Evolutionary conservation across 2,113 vertebrate genomes (phyloP).

Genomic region (Zootoca vivipara): DNA sequence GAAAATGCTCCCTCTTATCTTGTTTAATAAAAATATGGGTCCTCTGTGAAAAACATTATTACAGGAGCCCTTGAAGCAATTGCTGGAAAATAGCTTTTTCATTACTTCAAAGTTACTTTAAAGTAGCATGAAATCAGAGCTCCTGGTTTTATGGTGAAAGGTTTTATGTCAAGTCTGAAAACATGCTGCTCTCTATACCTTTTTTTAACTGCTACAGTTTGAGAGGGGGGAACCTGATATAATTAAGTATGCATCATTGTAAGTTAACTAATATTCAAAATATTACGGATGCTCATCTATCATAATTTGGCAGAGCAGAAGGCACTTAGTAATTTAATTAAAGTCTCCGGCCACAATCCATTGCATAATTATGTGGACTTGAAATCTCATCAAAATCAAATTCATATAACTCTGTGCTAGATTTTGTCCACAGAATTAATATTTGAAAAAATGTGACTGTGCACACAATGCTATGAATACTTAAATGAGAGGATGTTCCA

Average conservation of each 20-base stretch:
- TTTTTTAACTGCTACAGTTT: slow-evolving; percentile 52
- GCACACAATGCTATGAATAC: background rate
- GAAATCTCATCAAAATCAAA: background rate
- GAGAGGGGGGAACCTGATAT: slow-evolving; percentile 47
- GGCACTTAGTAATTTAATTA: background rate
- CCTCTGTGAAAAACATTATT: slow-evolving; percentile 71
- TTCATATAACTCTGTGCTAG: background rate
- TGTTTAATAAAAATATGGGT: slow-evolving; percentile 52
- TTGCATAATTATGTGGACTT: background rate
- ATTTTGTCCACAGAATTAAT: background rate
- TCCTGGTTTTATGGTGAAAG: slow-evolving; percentile 69
- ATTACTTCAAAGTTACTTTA: slow-evolving; percentile 71
- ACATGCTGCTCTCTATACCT: slow-evolving; percentile 53
- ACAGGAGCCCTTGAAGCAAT: slow-evolving; percentile 73
- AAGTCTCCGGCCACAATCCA: background rate
- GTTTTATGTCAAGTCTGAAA: slow-evolving; percentile 70
- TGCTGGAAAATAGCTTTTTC: slow-evolving; percentile 74
- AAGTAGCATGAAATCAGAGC: slow-evolving; percentile 73
- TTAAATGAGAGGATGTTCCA: too few relatives aligned
- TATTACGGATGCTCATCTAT: slow-evolving; percentile 30
- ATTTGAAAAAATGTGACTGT: background rate
- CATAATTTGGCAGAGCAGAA: background rate
- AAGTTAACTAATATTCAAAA: slow-evolving; percentile 59
- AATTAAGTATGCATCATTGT: slow-evolving; percentile 54
- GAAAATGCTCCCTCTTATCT: slow-evolving; percentile 55